A percentile compares a stretch with the other conserved stretches of the same genome.
phyloP scores from a whole-genome alignment of 2,888 invertebrate genomes.

The Ernsta delagoae region DNA sequence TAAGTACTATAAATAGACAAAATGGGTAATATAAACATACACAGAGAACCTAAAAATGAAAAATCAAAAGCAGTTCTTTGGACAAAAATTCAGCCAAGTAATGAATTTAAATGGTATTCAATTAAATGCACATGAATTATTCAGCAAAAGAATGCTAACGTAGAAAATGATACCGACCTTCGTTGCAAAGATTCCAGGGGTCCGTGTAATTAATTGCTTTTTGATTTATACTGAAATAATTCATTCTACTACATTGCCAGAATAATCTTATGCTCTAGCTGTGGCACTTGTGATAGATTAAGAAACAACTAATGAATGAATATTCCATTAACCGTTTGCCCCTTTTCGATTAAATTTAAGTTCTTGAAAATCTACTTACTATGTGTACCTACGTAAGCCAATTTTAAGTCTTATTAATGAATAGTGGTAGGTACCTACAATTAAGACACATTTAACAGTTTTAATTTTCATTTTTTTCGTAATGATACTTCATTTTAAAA shows the following conservation, averaged over 20 bases:
- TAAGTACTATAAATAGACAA: no score
- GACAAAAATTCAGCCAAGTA: slow-evolving; percentile 49
- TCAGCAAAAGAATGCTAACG: slow-evolving; percentile 74
- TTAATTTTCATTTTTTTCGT: no score
- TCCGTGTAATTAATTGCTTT: slow-evolving; percentile 70
- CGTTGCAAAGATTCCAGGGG: slow-evolving; percentile 59
- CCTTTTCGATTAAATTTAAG: neutral
- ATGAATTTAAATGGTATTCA: slow-evolving; percentile 81
- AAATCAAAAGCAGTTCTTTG: slow-evolving; percentile 38
- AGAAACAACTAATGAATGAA: neutral
- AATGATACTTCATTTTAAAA: no score
- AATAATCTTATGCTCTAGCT: slow-evolving; percentile 22
- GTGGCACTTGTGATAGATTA: neutral
- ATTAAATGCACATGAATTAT: slow-evolving; percentile 81
- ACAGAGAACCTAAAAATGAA: slow-evolving; percentile 24
- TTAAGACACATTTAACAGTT: no score
- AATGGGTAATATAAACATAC: no score
- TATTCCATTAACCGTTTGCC: neutral
- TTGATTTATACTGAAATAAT: slow-evolving; percentile 37
- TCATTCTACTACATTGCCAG: slow-evolving; percentile 38
- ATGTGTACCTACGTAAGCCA: no score
- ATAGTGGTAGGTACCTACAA: no score
- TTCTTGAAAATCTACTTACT: no score
- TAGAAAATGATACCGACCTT: slow-evolving; percentile 70
- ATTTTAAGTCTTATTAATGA: no score